These are phyloP conservation scores for Dromococcyx pavoninus DNA, from an alignment of 2,797 vertebrate species.

Conservation along the genomic window DNA sequence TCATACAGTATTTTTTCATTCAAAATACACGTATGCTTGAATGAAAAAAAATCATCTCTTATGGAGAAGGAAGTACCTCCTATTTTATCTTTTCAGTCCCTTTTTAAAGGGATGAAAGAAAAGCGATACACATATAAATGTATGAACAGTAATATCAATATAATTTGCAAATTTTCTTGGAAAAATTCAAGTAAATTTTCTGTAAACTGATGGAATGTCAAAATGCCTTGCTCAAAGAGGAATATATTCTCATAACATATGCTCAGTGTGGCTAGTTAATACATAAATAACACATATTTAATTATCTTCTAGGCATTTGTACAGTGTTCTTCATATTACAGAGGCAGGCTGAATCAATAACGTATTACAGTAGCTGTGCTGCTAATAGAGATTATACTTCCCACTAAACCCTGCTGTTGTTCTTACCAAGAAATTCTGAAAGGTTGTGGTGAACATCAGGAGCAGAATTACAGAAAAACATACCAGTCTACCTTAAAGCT, in stretches of 20 bases:
- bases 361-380: background rate
- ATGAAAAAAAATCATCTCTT: background rate
- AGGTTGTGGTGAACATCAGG: background rate
- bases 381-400: background rate
- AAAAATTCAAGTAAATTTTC: background rate
- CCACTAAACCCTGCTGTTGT: background rate
- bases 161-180: background rate
- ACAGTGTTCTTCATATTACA: background rate
- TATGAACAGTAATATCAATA: background rate
- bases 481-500: background rate
- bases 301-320: background rate
- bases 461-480: background rate
- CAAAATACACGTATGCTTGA: background rate
- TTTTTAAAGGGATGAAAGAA: background rate
- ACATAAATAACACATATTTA: background rate
- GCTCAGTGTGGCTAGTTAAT: background rate
- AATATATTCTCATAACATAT: background rate
- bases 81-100: background rate
- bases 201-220: background rate
- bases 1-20: background rate
- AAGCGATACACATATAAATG: rapidly evolving
- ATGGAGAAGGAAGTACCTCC: background rate
- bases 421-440: background rate
- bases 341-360: background rate
- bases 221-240: background rate